A percentile compares a stretch with the other conserved stretches of the same genome.
Conservation (phyloP, 2,888 invertebrate genomes). For the Yponomeuta plumbellus region DNA sequence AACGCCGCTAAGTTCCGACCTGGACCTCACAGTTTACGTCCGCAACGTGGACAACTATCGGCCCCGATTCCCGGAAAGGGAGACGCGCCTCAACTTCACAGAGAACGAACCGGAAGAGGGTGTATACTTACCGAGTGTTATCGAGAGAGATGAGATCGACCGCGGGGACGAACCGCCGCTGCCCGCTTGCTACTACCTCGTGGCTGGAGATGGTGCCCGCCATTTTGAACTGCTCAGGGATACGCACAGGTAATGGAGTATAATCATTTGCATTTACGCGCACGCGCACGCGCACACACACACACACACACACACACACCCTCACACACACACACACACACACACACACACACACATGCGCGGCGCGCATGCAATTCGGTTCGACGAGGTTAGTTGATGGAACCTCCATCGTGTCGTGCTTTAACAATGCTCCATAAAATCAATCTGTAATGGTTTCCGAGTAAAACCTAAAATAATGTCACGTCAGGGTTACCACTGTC, state of each 20-base stretch:
- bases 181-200: constrained; percentile 94
- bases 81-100: constrained; percentile 84
- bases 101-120: constrained; percentile 76
- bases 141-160: constrained; percentile 90
- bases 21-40: constrained; percentile 91
- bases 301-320: too few relatives aligned
- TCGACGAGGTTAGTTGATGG: too few relatives aligned
- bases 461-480: too few relatives aligned
- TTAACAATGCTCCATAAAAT: too few relatives aligned
- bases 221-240: constrained; percentile 83
- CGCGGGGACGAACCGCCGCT: constrained; percentile 87
- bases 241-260: constrained; percentile 81
- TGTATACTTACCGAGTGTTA: constrained; percentile 84
- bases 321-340: too few relatives aligned
- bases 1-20: constrained; percentile 89
- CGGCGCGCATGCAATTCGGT: too few relatives aligned
- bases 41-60: constrained; percentile 93
- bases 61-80: constrained; percentile 87
- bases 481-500: too few relatives aligned
- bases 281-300: too few relatives aligned
- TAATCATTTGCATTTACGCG: too few relatives aligned
- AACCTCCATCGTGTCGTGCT: too few relatives aligned
- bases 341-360: too few relatives aligned
- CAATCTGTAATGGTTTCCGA: too few relatives aligned
- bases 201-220: constrained; percentile 87